Evolutionary conservation across 2,113 vertebrate genomes (phyloP), one percentile per base, ranked within the genome.

Genomic region (Condylura cristata): DNA sequence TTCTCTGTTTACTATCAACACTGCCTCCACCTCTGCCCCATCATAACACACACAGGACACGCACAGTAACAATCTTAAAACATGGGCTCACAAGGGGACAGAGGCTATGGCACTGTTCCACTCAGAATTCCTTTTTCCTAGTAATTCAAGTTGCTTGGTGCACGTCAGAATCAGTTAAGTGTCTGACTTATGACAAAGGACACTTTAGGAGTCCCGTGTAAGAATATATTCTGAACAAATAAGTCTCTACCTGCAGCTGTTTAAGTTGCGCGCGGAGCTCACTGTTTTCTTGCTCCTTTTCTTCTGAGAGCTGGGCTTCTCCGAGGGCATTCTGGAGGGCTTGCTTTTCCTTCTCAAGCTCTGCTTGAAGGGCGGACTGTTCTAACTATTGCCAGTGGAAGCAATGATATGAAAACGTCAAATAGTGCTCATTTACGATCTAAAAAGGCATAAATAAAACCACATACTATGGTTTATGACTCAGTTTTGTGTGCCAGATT

Each of bases 341-440:
- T 37, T 98, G 98, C 60, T 97, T 98, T 96, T 99, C 98, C 91
- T 98, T 98, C 84, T 98, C 96, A 81, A 99, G 98, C 90, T 99
- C 98, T 44, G 97, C 98, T 79, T 98, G 98, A 82, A 99, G 96
- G 20, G 98, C 97, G 65, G 98, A 98, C 8, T 98, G 96, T 78
- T 99, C 98, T 94, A 98, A 96, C 99, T 99, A 85, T 46, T 89
- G 41, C 74, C 86, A 72, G 3, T 96, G 61, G 94, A 96, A 96
- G 9, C 41, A 93, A 92, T 32, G 39, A 86, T 5, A 95, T 63
- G 11, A 96, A 97, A 32, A 7, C 44, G 13, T 82, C 87, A 91
- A 92, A 94, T 0, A 71, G 32, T 58, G 70, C 58, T n/a, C 70
- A 89, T 79, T 88, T 66, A 81, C 32, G 26, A 95, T 80, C 28